Evolutionary conservation across 1,140 invertebrate species (phyloP), one percentile per base, ranked within the genome.

Genomic region (Helicoverpa armigera): DNA sequence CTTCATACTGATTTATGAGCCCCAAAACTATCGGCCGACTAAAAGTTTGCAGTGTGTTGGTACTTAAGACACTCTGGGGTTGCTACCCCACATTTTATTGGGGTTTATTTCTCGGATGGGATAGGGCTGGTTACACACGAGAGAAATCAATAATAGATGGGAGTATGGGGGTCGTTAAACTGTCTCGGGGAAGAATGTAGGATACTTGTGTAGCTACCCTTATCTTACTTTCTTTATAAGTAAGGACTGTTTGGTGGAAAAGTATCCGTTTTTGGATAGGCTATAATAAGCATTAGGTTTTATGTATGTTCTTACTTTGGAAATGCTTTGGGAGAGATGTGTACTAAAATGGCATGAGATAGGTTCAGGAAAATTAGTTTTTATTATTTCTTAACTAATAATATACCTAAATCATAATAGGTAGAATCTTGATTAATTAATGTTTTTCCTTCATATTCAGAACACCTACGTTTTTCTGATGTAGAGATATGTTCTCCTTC

Each of bases 21-120:
- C 23, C 23, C 23, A 23, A 23, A 23, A 23, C 23, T 1, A 23
- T 23, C 23, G 23, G 23, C 23, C 23, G 23, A 23, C 23, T 23
- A 23, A 23, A 23, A 23, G 23, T 23, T 23, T 23, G 23, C 23
- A 23, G 23, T 23, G 23, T 23, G 23, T 2, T 14, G 65, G 12
- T 43, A 11, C 31, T 54, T 54, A 16, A n/a, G 23, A 18, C 53
- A 23, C 70, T 73, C 53, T 56, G n/a, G 70, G 70, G 70, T 48
- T 23, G 35, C 35, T n/a, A 31, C 51, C 69, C 51, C 29, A 16
- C 53, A 54, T 73, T 73, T 73, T 73, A 73, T 73, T 58, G 53
- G 50, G 13, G 5, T 14, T 16, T 73, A 35, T 58, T 16, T 9
- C 51, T 13, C 14, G 18, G 31, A 73, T n/a, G 16, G 35, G 10